Evolutionary conservation across 2,797 vertebrate species (phyloP).

Genomic region (Tiaroga cobitis): DNA sequence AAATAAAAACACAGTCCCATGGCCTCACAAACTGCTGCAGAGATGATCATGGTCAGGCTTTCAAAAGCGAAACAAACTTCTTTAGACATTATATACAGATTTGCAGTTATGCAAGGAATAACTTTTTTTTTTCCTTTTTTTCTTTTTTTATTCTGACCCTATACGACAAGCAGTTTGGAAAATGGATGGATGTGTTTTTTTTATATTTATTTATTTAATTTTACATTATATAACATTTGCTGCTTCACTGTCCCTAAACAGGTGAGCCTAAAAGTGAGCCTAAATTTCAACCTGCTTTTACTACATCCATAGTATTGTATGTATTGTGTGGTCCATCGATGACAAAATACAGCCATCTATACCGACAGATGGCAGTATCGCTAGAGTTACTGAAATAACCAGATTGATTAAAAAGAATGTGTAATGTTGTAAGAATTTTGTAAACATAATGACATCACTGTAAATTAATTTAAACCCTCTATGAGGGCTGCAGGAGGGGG

Average conservation of each 20-base stretch:
- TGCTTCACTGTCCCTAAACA: neutral
- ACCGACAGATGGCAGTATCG: constrained; percentile 28
- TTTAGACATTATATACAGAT: neutral
- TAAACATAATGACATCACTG: constrained; percentile 22
- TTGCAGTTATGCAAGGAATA: neutral
- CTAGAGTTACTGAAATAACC: constrained; percentile 28
- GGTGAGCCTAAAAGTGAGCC: neutral
- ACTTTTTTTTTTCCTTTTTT: neutral
- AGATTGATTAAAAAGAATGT: constrained; percentile 22
- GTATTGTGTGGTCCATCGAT: neutral
- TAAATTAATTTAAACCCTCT: constrained; percentile 21
- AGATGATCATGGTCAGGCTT: neutral
- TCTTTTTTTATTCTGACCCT: neutral
- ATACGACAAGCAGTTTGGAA: neutral
- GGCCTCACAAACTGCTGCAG: neutral
- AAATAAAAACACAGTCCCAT: neutral
- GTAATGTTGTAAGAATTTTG: constrained; percentile 31
- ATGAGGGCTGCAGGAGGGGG: constrained; percentile 27
- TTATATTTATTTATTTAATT: neutral
- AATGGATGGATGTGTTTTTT: neutral
- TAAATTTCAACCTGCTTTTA: neutral
- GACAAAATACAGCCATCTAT: neutral
- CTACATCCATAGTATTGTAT: neutral
- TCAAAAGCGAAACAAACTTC: neutral
- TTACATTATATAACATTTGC: neutral